Base-by-base conservation (phyloP, 2,888 invertebrate genomes). In the Priocnemis perturbator region DNA sequence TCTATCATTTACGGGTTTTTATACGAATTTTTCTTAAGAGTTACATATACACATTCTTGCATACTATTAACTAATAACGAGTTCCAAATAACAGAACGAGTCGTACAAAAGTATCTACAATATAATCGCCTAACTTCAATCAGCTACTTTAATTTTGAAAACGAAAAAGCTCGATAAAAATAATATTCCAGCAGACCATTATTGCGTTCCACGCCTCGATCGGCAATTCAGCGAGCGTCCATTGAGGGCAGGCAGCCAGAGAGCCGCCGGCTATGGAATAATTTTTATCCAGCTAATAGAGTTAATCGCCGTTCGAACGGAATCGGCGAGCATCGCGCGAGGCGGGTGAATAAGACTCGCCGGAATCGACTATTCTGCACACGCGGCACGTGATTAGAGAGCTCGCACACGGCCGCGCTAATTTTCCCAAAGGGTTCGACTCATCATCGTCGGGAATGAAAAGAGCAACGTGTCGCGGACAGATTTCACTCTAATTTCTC, bases 201-300 rank as follows among this genome's bases (percentile, higher is more conserved):
- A 37, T 1, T 11, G 14, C 11, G 14, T 37, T 37, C 11, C 1
- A 37, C 37, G 11, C 5, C 19, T 15, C 53, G 58, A 63, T 71
- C 66, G 64, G 65, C 62, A 57, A 75, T 78, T 78, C 67, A 63
- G 15, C 44, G 37, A 50, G 55, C 77, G 74, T 77, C 58, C 44
- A 5, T 9, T 9, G 59, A 57, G 60, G 30, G 44, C 52, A 23
- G 21, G n/a, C 20, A 11, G 58, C 52, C 60, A 70, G 56, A 62
- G 21, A 15, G 66, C 52, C 70, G 26, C 23, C 37, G 67, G 60
- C 73, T 53, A 65, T 26, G 55, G 67, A 73, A 81, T 80, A 78
- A 79, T 81, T 83, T 78, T 76, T 68, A 71, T 71, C 67, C 76
- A 68, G 71, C 64, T 72, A 73, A 79, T 76, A 67, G 74, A 78